These are phyloP conservation scores for Orthonevra nobilis DNA, from an alignment of 2,888 invertebrate species.

Conservation along the genomic window DNA sequence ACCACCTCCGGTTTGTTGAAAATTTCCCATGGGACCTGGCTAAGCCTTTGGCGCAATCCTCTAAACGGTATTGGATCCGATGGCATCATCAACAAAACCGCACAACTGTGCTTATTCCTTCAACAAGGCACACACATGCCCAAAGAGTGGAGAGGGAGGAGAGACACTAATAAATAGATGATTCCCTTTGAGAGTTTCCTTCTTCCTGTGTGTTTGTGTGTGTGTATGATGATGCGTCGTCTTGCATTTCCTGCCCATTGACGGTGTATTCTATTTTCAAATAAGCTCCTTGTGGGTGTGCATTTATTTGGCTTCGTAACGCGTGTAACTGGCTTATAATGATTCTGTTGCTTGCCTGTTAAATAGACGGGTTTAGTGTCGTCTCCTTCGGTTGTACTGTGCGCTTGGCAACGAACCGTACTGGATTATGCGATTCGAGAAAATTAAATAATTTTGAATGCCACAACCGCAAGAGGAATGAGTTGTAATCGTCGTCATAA, in stretches of 20 bases:
- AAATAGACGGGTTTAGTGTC: neutral
- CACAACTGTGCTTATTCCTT: conserved; percentile 43
- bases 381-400: too few relatives aligned
- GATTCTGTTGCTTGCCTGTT: neutral
- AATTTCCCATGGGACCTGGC: conserved; percentile 58
- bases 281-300: conserved; percentile 12
- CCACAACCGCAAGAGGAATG: neutral
- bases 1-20: conserved; percentile 1
- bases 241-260: too few relatives aligned
- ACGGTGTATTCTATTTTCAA: conserved; percentile 1
- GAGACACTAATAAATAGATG: neutral
- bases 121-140: neutral
- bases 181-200: conserved; percentile 31
- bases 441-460: conserved; percentile 58
- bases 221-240: too few relatives aligned
- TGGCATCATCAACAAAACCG: conserved; percentile 31
- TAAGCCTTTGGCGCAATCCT: conserved; percentile 64
- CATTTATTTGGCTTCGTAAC: conserved; percentile 53
- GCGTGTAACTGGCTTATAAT: conserved; percentile 36
- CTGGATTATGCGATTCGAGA: conserved; percentile 51
- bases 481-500: conserved; percentile 54
- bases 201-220: neutral
- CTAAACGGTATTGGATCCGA: conserved; percentile 34
- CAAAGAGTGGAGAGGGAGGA: neutral
- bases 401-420: conserved; percentile 2